Evolutionary conservation across 2,888 invertebrate species (phyloP), one percentile per base, ranked within the genome.

Genomic region (Tenthredo livida): DNA sequence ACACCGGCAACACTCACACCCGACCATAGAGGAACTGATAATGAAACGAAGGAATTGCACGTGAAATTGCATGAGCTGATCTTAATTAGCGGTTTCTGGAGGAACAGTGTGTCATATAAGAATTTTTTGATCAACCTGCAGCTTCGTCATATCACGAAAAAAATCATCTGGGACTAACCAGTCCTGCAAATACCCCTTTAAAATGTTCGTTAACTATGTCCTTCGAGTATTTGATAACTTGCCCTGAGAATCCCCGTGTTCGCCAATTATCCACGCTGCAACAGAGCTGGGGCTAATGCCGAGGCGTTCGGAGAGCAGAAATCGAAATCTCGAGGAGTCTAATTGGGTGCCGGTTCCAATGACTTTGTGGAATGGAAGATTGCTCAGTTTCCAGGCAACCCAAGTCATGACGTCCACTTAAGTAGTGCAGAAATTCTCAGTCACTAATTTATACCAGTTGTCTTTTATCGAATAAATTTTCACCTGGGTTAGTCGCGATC

Each of bases 181-280:
- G 33, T 72, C n/a, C 43, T 40, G 17, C 21, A n/a, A 40, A 21
- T 12, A n/a, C 21, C 1, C n/a, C n/a, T 7, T n/a, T n/a, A 0
- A 54, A n/a, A n/a, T n/a, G n/a, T n/a, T 54, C n/a, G n/a, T n/a
- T 7, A 54, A 54, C 7, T n/a, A 5, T 54, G 25, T 10, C 4
- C 17, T 1, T 25, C 15, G 5, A 33, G 21, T 73, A 9, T 40
- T 43, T 73, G 7, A 15, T 6, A 77, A 87, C 91, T 89, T 89
- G 95, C 95, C 96, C 91, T 95, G 95, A 67, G 94, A 94, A 86
- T 95, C 95, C 12, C 96, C 96, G 89, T 96, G 96, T 89, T 96
- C 96, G n/a, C 96, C 96, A 86, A 96, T 94, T 84, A 96, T 94
- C 93, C 94, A 95, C 6, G 94, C 96, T 86, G 96, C 94, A 83